Conservation (phyloP, 1,140 invertebrate species). For the Proctacanthus coquilletti region DNA sequence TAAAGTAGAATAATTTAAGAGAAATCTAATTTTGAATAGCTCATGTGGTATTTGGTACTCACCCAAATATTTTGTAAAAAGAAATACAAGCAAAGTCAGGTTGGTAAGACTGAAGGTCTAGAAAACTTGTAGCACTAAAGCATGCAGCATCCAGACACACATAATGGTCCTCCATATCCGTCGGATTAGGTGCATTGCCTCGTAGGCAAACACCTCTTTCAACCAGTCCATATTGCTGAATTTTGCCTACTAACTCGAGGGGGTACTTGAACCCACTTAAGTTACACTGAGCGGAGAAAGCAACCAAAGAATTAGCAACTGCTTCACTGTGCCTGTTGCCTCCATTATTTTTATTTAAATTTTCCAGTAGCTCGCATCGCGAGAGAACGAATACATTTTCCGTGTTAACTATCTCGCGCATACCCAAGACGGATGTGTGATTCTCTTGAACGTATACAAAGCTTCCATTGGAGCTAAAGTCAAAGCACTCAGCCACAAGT, state of each 20-base stretch:
- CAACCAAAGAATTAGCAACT: conserved; percentile 51
- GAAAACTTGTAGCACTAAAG: conserved; percentile 57
- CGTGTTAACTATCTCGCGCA: conserved; percentile 50
- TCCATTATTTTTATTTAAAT: conserved; percentile 5
- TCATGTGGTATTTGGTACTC: no score
- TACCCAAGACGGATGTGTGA: conserved; percentile 88
- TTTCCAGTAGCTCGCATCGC: conserved; percentile 33
- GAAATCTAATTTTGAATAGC: no score
- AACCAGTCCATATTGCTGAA: conserved; percentile 46
- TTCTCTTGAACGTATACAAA: conserved; percentile 81
- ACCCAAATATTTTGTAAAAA: conserved; percentile 96
- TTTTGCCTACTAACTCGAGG: conserved; percentile 48
- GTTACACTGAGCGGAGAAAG: conserved; percentile 85
- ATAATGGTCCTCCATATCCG: conserved; percentile 47
- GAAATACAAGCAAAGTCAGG: conserved; percentile 87
- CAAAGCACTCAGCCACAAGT: conserved; percentile 68
- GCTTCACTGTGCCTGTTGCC: conserved; percentile 11
- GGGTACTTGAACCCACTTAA: conserved; percentile 87
- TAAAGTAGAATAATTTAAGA: no score
- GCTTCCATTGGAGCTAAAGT: conserved; percentile 39
- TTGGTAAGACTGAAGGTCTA: conserved; percentile 55
- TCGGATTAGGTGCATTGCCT: not conserved
- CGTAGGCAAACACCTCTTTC: conserved; percentile 10
- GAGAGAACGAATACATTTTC: conserved; percentile 37
- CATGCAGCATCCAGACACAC: conserved; percentile 76